These are phyloP conservation scores for Aegithalos caudatus DNA, from an alignment of 2,113 vertebrate genomes.

Conservation along the genomic window DNA sequence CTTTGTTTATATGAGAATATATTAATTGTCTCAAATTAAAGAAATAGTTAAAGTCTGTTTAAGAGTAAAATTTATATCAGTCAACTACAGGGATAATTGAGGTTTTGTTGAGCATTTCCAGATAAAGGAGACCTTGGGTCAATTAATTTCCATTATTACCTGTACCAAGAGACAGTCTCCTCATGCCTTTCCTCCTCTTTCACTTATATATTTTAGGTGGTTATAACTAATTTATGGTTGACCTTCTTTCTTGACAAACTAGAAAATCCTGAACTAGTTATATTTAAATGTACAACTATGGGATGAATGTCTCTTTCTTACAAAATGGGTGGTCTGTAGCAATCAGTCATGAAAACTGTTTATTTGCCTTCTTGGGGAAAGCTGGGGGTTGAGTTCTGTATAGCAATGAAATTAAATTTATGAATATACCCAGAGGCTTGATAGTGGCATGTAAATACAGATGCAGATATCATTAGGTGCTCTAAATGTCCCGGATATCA, in stretches of 20 bases:
- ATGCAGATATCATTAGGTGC: not conserved
- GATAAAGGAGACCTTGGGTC: not conserved
- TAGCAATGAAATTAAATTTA: not conserved
- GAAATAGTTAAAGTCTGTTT: not conserved
- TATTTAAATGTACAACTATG: not conserved
- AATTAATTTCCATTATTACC: not conserved
- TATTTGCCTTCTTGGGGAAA: not conserved
- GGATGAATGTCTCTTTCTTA: not conserved
- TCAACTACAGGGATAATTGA: not conserved
- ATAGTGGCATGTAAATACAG: not conserved
- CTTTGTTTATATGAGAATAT: not conserved
- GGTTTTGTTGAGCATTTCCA: not conserved
- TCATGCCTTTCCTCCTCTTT: not conserved
- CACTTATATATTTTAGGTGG: not conserved
- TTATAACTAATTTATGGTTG: not conserved
- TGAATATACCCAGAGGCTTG: not conserved
- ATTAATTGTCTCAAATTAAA: not conserved
- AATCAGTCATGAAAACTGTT: not conserved
- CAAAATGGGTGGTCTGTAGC: not conserved
- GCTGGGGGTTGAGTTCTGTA: not conserved
- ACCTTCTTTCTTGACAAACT: not conserved
- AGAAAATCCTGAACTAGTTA: not conserved
- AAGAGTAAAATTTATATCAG: not conserved
- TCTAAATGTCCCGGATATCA: not conserved
- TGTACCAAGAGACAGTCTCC: not conserved